phyloP scores from a whole-genome alignment of 2,797 vertebrate species.

The Echiichthys vipera region DNA sequence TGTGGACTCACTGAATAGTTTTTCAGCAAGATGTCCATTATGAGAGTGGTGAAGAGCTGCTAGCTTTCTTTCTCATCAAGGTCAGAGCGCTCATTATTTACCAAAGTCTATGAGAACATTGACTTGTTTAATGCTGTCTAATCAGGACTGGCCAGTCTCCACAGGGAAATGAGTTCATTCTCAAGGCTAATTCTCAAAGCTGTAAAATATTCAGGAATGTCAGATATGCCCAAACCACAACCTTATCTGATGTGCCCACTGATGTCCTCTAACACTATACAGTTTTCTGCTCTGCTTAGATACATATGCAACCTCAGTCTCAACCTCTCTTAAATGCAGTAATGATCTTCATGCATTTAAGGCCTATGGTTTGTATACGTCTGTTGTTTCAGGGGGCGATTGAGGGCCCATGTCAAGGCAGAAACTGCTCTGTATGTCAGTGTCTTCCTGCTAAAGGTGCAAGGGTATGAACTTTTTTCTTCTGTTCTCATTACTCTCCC shows the following conservation, averaged over 20 bases:
- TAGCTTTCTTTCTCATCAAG: conserved; percentile 10
- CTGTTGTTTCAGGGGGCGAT: conserved; percentile 59
- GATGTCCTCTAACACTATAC: neutral
- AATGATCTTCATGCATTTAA: neutral
- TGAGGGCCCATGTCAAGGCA: conserved; percentile 69
- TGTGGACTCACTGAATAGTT: neutral
- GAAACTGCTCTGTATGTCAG: conserved; percentile 76
- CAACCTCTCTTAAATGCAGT: neutral
- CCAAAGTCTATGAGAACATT: conserved; percentile 13
- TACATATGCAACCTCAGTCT: neutral
- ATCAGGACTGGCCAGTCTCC: conserved; percentile 23
- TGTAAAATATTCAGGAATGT: neutral
- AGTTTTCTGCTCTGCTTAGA: neutral
- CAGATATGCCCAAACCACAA: neutral
- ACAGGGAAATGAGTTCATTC: conserved; percentile 11
- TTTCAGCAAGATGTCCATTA: neutral
- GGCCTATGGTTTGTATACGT: neutral
- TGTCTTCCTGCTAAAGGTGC: conserved; percentile 79
- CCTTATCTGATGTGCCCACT: neutral
- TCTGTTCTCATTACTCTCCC: neutral
- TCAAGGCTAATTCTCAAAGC: conserved; percentile 23
- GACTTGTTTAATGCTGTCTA: conserved; percentile 32
- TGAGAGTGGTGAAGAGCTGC: neutral
- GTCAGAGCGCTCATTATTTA: conserved; percentile 40
- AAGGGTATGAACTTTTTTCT: conserved; percentile 57